phyloP scores from a whole-genome alignment of 2,888 invertebrate genomes.

The Heliconius aoede region DNA sequence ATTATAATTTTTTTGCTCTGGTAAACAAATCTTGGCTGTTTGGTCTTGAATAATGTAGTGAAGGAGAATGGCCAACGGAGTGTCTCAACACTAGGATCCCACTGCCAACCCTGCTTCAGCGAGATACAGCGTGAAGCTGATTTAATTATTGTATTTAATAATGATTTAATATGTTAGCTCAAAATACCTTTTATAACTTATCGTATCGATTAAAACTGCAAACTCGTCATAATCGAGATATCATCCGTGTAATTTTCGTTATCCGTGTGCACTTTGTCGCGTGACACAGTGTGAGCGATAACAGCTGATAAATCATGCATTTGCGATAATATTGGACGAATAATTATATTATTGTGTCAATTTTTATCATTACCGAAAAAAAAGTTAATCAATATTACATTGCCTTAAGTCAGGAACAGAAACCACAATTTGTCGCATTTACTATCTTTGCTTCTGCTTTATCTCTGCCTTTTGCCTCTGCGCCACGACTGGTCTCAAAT shows the following conservation, averaged over 20 bases:
- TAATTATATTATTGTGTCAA: constrained; percentile 8
- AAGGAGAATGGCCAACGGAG: not conserved
- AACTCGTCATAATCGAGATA: not conserved
- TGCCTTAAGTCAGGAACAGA: not conserved
- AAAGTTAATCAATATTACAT: not conserved
- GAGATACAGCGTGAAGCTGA: no score
- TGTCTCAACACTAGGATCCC: no score
- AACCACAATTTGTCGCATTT: not conserved
- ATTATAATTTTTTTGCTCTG: no score
- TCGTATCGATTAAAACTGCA: not conserved
- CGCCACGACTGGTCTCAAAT: not conserved
- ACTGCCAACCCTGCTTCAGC: no score
- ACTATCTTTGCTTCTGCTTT: no score
- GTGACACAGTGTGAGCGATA: not conserved
- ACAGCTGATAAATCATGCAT: not conserved
- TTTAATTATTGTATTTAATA: no score
- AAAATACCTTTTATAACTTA: not conserved
- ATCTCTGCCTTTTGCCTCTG: no score
- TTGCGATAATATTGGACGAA: not conserved
- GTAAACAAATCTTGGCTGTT: no score
- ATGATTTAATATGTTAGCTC: no score
- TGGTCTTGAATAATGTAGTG: not conserved
- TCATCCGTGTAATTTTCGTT: not conserved
- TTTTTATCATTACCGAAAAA: not conserved
- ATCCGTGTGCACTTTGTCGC: not conserved